Base-by-base conservation (phyloP, 2,113 vertebrate genomes). In the Melanocharis versteri region DNA sequence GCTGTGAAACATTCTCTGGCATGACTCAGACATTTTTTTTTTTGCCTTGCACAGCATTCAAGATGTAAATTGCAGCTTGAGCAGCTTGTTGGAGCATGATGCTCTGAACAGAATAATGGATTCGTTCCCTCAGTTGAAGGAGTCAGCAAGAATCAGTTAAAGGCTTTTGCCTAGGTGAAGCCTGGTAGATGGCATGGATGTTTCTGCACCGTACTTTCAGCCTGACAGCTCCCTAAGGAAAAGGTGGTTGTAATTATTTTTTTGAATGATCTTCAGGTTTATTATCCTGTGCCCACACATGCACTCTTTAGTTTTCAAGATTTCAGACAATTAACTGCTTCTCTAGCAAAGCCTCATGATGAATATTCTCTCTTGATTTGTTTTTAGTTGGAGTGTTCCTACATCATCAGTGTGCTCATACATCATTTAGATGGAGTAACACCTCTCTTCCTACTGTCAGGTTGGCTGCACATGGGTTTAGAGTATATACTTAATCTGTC, bases 351-450 rank as follows among this genome's bases (percentile, higher is more conserved):
- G 27, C 31, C n/a, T 75, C 17, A 12, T 23, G 72, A 84, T 81
- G 33, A 89, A 37, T 94, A 75, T 56, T 83, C 40, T 30, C 58
- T 75, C 61, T 70, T 77, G 64, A 93, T 83, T 90, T 91, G 56
- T 45, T 94, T 87, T 83, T 92, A 83, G 78, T 71, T 93, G 28
- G 47, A 71, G 15, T 72, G 56, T 89, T 94, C 72, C 88, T 51
- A 9, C 8, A 47, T 54, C 26, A 40, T 54, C 40, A 27, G n/a
- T 35, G 10, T 54, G 12, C n/a, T 87, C 54, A 53, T 61, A 69
- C 8, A 61, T 61, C 26, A 61, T 91, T 90, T 84, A 82, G 75
- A 75, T 69, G 82, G 81, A 89, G 65, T 11, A 53, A 62, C 40
- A 89, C 6, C 51, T 73, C 11, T 93, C 33, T 82, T 86, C 50